These are phyloP conservation scores for Lepilemur ruficaudatus DNA, from an alignment of 2,797 vertebrate genomes.

Conservation along the genomic window DNA sequence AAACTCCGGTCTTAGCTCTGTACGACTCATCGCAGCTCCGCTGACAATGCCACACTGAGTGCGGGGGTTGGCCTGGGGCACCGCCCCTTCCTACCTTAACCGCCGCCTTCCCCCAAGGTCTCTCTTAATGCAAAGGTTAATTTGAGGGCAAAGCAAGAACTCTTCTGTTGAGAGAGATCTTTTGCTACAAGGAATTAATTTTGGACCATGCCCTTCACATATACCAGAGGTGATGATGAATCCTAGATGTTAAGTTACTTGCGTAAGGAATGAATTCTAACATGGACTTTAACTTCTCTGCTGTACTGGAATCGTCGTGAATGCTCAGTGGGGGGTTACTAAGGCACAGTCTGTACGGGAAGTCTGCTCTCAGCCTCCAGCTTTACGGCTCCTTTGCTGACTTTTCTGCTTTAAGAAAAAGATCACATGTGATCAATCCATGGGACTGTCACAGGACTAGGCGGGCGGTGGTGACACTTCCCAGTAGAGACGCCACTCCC, in stretches of 20 bases:
- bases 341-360: background rate
- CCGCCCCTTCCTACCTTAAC: background rate
- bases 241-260: conserved; percentile 4
- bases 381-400: background rate
- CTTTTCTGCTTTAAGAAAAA: background rate
- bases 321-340: accelerated
- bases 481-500: accelerated
- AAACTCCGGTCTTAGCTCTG: background rate
- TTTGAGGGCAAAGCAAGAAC: background rate
- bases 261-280: background rate
- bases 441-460: accelerated
- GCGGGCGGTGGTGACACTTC: no score
- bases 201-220: conserved; percentile 6
- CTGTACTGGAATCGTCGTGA: accelerated
- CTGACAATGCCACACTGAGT: background rate
- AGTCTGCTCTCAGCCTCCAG: background rate
- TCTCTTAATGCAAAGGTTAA: background rate
- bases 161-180: background rate
- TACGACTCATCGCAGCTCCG: accelerated
- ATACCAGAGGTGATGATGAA: background rate
- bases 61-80: background rate
- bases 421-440: background rate
- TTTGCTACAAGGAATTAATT: background rate
- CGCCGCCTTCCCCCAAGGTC: background rate
- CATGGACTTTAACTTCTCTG: background rate